Conservation (phyloP, 2,797 vertebrate genomes). For the Phoxinus dragarum region DNA sequence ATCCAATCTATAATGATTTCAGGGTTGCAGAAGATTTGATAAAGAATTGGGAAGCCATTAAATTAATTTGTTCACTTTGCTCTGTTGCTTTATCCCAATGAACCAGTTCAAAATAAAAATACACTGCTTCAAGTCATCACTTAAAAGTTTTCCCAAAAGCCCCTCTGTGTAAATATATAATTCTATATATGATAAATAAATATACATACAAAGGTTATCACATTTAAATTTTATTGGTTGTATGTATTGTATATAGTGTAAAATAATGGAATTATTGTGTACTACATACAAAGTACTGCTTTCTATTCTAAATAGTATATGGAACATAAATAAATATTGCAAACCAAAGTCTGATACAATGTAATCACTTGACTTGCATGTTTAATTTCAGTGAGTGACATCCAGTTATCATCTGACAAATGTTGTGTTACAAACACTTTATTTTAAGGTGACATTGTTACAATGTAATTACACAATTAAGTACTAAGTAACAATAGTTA, state of each 20-base stretch:
- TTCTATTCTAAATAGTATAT: background rate
- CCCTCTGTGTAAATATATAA: too few species aligned
- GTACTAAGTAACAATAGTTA: too few species aligned
- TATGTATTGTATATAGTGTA: background rate
- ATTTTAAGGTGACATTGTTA: background rate
- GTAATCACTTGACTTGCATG: too few species aligned
- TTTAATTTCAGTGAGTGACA: too few species aligned
- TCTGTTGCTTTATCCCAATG: background rate
- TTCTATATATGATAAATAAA: too few species aligned
- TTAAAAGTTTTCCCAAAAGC: too few species aligned
- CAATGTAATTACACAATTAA: too few species aligned
- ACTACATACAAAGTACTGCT: background rate
- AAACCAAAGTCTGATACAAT: background rate
- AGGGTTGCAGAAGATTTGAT: background rate
- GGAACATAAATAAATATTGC: background rate
- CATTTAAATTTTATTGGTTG: too few species aligned
- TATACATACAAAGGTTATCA: too few species aligned
- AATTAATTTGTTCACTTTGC: background rate
- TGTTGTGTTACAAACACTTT: too few species aligned
- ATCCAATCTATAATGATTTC: background rate
- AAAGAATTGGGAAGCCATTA: background rate
- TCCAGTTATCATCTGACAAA: too few species aligned
- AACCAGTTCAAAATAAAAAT: background rate
- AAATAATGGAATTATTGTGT: background rate
- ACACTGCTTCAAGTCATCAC: background rate